Evolutionary conservation across 2,797 vertebrate species (phyloP).

Genomic region (Gouania willdenowi): DNA sequence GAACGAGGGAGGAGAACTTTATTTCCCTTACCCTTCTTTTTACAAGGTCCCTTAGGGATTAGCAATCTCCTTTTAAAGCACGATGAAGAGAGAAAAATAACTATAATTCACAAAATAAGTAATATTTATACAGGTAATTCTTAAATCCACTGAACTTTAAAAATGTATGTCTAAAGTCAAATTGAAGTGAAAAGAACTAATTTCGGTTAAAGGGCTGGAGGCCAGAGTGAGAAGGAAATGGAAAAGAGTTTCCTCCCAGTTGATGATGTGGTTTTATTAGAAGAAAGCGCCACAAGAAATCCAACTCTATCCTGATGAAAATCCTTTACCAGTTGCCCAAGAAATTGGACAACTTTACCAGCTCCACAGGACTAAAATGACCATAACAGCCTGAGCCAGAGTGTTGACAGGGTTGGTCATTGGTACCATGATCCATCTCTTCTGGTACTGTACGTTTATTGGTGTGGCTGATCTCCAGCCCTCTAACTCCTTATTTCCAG

Average conservation of each 20-base stretch:
- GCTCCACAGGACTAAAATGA: conserved; percentile 9
- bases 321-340: conserved; percentile 14
- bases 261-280: conserved; percentile 44
- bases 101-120: not conserved
- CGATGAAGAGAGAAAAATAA: conserved; percentile 5
- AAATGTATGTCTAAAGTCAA: too few relatives aligned
- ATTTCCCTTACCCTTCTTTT: conserved; percentile 24
- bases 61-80: not conserved
- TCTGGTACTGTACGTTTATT: not conserved
- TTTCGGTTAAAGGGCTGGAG: conserved; percentile 8
- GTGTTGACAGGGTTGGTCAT: conserved; percentile 7
- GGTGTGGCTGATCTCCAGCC: too few relatives aligned
- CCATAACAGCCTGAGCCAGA: not conserved
- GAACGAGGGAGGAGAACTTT: conserved; percentile 17
- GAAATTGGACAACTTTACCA: conserved; percentile 9
- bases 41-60: not conserved
- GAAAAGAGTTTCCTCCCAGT: conserved; percentile 28
- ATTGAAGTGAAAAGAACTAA: conserved; percentile 1
- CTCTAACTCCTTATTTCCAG: too few relatives aligned
- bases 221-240: not conserved
- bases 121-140: not conserved
- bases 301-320: conserved; percentile 22
- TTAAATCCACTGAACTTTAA: not conserved
- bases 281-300: conserved; percentile 29
- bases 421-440: not conserved